Evolutionary conservation across 2,797 vertebrate species (phyloP), one percentile per base, ranked within the genome.

Genomic region (Falco cherrug): DNA sequence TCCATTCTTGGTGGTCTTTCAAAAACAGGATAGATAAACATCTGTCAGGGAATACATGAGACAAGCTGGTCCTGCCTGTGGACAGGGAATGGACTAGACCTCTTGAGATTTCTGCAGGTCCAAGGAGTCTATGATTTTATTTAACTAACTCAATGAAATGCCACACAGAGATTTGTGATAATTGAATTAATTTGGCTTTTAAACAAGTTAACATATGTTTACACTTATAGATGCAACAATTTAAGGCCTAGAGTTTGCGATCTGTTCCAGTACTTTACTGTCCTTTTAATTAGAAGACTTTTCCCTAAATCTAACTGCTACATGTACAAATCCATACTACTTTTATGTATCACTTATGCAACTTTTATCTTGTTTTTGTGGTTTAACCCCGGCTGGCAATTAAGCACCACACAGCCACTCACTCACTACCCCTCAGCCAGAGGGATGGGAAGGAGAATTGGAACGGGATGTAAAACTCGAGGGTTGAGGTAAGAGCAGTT

Each of bases 181-280:
- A 93, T 85, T 89, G 75, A 82, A 94, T 95, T 93, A 87, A 39
- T 24, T 17, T 95, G 87, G 41, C 57, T 85, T 92, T 90, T 84
- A 84, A 88, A 81, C 39, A 89, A 95, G 45, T 78, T 93, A 87
- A 86, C 93, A 96, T 82, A 94, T 88, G 91, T 90, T 97, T 96
- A 25, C 29, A 35, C 53, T 90, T 89, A 78, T 2, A 60, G 48
- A 90, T 71, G 31, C 21, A 95, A 68, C 45, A 11, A 63, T 68
- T 91, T 41, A 71, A 83, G 22, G 29, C 16, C n/a, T 60, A 35
- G 48, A 64, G 6, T 16, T 6, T n/a, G 16, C 29, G 85, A n/a
- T 47, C 26, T 89, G 56, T 83, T 92, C 48, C 78, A 82, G 39
- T 80, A 67, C 15, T 92, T 91, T 81, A 15, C 19, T 51, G 7